Evolutionary conservation across 2,888 invertebrate species (phyloP).

Genomic region (Machimus rusticus): DNA sequence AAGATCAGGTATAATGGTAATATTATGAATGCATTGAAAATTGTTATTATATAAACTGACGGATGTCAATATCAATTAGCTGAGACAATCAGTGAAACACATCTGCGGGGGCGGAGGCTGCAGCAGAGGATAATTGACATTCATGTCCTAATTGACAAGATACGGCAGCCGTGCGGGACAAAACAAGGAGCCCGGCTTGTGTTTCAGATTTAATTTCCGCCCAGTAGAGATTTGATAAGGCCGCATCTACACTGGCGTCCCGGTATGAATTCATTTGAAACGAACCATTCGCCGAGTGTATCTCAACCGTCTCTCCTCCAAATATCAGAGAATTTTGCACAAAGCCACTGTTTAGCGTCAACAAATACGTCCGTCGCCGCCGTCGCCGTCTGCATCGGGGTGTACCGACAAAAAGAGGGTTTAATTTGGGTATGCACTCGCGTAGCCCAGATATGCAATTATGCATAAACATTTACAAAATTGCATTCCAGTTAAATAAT

Average conservation of each 20-base stretch:
- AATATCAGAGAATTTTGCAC: background rate
- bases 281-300: background rate
- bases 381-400: background rate
- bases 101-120: background rate
- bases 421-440: background rate
- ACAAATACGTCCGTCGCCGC: background rate
- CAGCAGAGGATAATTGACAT: background rate
- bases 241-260: background rate
- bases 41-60: background rate
- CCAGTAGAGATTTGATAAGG: background rate
- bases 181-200: background rate
- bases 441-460: slow-evolving; percentile 42
- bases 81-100: background rate
- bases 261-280: background rate
- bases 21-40: background rate
- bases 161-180: background rate
- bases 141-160: slow-evolving; percentile 18
- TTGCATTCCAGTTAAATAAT: slow-evolving; percentile 43
- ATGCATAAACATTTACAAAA: slow-evolving; percentile 47
- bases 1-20: background rate
- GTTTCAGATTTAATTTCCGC: slow-evolving; percentile 16
- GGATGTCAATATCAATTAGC: slow-evolving; percentile 13
- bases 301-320: background rate
- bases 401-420: background rate
- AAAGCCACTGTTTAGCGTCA: background rate